A percentile compares a stretch with the other conserved stretches of the same genome.
Conservation (phyloP, 2,888 invertebrate species). For the Drosophila prostipennis region DNA sequence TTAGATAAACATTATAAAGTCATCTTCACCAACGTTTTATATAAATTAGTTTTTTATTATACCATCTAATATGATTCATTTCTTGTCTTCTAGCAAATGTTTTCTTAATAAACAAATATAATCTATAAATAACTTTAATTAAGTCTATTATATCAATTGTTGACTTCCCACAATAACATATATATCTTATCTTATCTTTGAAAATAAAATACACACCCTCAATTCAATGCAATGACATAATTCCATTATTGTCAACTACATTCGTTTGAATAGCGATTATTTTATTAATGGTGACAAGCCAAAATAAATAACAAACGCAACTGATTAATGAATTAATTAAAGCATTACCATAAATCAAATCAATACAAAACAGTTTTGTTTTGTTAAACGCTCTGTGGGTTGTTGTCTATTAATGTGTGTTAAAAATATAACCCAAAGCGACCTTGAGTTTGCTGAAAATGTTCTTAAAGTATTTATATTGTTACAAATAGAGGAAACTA, state of each 20-base stretch:
- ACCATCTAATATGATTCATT: no score
- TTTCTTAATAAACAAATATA: neutral
- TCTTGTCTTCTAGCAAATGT: neutral
- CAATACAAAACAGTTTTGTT: slow-evolving; percentile 2
- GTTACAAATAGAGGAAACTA: neutral
- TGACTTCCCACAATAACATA: slow-evolving; percentile 3
- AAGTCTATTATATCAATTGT: slow-evolving; percentile 7
- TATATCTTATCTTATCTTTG: slow-evolving; percentile 15
- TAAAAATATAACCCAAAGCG: neutral
- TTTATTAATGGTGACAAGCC: slow-evolving; percentile 21
- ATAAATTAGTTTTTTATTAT: no score
- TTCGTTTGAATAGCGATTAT: slow-evolving; percentile 7
- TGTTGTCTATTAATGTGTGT: neutral
- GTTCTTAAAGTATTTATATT: neutral
- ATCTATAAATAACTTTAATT: slow-evolving; percentile 10
- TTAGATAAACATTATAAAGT: no score
- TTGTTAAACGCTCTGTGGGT: neutral
- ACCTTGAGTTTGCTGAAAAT: neutral
- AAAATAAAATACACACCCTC: neutral
- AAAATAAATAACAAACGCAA: slow-evolving; percentile 25
- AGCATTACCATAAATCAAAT: slow-evolving; percentile 30
- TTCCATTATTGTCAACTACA: slow-evolving; percentile 1
- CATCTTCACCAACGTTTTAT: no score
- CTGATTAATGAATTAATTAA: slow-evolving; percentile 24
- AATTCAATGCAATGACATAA: neutral